phyloP scores from a whole-genome alignment of 2,113 vertebrate genomes.

The Rhinichthys klamathensis region DNA sequence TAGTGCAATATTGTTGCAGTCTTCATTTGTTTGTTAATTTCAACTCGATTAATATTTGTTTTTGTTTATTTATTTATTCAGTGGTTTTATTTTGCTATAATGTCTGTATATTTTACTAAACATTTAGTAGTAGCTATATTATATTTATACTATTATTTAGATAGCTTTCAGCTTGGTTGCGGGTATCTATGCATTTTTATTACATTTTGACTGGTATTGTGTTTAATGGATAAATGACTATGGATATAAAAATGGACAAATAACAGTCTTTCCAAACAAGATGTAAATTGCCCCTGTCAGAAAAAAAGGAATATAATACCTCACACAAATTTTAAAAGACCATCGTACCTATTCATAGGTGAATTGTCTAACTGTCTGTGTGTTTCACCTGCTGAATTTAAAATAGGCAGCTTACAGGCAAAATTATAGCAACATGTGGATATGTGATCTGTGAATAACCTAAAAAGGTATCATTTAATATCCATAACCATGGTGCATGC shows the following conservation, averaged over 20 bases:
- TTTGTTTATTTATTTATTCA: not conserved
- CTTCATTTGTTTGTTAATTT: not conserved
- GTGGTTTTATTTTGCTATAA: not conserved
- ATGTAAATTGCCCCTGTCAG: conserved; percentile 31
- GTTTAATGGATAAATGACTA: not conserved
- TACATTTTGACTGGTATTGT: not conserved
- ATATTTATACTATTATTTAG: not conserved
- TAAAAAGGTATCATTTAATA: not conserved
- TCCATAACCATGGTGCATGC: no score
- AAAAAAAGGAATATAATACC: conserved; percentile 22
- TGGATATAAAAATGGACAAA: conserved; percentile 17
- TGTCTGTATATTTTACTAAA: not conserved
- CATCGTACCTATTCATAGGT: conserved; percentile 26
- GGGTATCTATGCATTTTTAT: no score
- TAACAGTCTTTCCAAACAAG: conserved; percentile 21
- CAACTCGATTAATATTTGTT: not conserved
- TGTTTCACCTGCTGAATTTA: conserved; percentile 2
- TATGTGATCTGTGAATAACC: not conserved
- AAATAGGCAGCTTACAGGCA: not conserved
- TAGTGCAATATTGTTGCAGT: not conserved
- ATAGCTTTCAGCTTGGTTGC: not conserved
- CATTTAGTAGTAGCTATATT: not conserved
- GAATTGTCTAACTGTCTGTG: conserved; percentile 21
- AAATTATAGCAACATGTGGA: not conserved
- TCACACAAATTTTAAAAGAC: conserved; percentile 19